Evolutionary conservation across 2,888 invertebrate species (phyloP), one percentile per base, ranked within the genome.

Genomic region (Erebia aethiops): DNA sequence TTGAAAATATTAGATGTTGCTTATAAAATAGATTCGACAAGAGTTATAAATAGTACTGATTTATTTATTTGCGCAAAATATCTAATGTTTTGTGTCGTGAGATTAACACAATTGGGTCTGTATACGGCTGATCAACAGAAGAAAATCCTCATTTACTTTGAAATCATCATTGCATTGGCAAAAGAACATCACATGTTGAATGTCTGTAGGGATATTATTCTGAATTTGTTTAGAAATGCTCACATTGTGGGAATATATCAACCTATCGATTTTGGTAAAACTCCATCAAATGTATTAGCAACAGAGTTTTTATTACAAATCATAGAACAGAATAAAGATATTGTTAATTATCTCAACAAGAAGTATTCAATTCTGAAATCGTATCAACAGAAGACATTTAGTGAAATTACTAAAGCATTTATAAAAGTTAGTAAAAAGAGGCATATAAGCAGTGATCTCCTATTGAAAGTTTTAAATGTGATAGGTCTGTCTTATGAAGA

Each of bases 301-400:
- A 92, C 93, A 0, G 81, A 85, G 67, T 87, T 91, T 74, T 75
- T 93, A 16, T 74, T 92, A 21, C 77, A 90, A 73, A 79, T 91
- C 35, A 81, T 92, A 26, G 79, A 72, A 35, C 74, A 84, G 49
- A 80, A 91, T 72, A 78, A 75, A 71, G 88, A 90, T 68, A 83
- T 88, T 1, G 75, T 91, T 5, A 81, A 78, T n/a, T 83, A 86
- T 79, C 82, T 91, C 66, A 82, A 87, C 73, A 81, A 77, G 14
- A 89, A 85, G 75, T 81, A 86, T 72, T 86, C 80, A 62, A 79
- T 94, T 72, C 81, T 95, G 18, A 87, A 87, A 67, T 89, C 94
- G 1, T 95, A 94, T 77, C 93, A 92, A 78, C 88, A 92, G 71
- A 95, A 95, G 81, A 92, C 95, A 73, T 88, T 93, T 61, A 80